phyloP scores from a whole-genome alignment of 1,140 invertebrate species.

The Hycleus phaleratus region DNA sequence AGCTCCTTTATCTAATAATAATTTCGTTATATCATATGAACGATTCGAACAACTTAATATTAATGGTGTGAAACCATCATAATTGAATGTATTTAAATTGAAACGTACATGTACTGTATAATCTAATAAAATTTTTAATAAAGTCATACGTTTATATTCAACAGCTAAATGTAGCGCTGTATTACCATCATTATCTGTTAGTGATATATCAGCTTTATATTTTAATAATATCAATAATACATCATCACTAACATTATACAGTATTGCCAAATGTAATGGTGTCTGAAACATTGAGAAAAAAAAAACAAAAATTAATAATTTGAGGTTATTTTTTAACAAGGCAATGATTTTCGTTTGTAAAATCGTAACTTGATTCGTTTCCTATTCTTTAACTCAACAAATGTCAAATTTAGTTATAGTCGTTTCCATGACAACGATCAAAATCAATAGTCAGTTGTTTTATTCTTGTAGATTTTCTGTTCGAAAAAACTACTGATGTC shows the following conservation, averaged over 20 bases:
- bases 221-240: slow-evolving; percentile 25
- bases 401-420: too few species aligned
- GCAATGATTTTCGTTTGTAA: not conserved
- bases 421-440: too few species aligned
- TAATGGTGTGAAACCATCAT: slow-evolving; percentile 32
- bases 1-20: slow-evolving; percentile 20
- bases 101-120: not conserved
- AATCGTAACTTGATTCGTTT: too few species aligned
- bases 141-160: slow-evolving; percentile 13
- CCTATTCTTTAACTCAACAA: too few species aligned
- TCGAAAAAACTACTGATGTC: too few species aligned
- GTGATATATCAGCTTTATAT: slow-evolving; percentile 19
- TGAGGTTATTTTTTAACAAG: not conserved
- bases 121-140: slow-evolving; percentile 18
- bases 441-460: too few species aligned
- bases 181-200: slow-evolving; percentile 30
- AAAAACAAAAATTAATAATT: not conserved
- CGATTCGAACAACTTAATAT: slow-evolving; percentile 28
- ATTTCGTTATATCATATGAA: slow-evolving; percentile 20
- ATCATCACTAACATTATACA: slow-evolving; percentile 13
- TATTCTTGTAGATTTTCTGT: too few species aligned
- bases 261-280: slow-evolving; percentile 28
- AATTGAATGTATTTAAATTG: slow-evolving; percentile 17
- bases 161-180: slow-evolving; percentile 29
- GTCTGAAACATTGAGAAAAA: slow-evolving; percentile 18